Percentiles rank a stretch among this genome's conserved stretches.
These are phyloP conservation scores for Gobionotothen gibberifrons DNA, from an alignment of 2,797 vertebrate genomes.

Conservation along the genomic window DNA sequence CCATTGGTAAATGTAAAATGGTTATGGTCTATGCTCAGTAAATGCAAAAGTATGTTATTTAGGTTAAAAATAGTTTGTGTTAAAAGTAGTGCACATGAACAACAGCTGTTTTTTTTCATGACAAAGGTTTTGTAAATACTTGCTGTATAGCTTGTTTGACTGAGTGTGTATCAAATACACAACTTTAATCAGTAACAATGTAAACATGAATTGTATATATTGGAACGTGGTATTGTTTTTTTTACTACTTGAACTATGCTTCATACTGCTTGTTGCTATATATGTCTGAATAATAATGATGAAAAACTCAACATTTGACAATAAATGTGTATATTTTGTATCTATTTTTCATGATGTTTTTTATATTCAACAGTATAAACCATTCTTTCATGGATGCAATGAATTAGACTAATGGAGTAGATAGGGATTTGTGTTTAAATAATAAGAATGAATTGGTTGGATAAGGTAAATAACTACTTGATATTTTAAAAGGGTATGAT, in stretches of 20 bases:
- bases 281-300: conserved; percentile 22
- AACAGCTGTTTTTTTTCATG: conserved; percentile 39
- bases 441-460: not conserved
- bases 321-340: conserved; percentile 69
- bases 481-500: not conserved
- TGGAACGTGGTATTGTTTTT: conserved; percentile 34
- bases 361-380: not conserved
- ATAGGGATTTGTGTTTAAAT: not conserved
- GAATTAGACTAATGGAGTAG: not conserved
- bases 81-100: conserved; percentile 34
- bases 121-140: conserved; percentile 74
- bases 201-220: conserved; percentile 58
- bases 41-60: conserved; percentile 30
- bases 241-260: conserved; percentile 29
- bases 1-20: conserved; percentile 31
- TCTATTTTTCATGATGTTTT: conserved; percentile 37
- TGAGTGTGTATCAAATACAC: conserved; percentile 75
- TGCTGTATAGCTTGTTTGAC: conserved; percentile 64
- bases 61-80: conserved; percentile 8
- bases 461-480: not conserved
- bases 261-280: conserved; percentile 38
- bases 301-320: conserved; percentile 39
- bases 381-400: not conserved
- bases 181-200: conserved; percentile 36
- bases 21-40: not conserved